phyloP scores from a whole-genome alignment of 1,140 invertebrate species.

The Anoplolepis gracilipes region DNA sequence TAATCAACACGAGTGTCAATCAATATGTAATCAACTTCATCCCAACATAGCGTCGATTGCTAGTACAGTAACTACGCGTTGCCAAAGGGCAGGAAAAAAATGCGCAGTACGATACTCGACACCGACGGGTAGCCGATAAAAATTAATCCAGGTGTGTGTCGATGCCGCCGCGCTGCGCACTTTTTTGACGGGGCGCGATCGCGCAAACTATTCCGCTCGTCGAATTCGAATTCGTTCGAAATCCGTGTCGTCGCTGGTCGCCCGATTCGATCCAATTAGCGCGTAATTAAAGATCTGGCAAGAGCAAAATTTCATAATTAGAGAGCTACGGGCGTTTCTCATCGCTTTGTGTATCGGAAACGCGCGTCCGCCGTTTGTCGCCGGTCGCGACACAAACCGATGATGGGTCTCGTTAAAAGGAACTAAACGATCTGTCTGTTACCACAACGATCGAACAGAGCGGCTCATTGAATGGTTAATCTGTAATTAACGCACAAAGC shows the following conservation, averaged over 20 bases:
- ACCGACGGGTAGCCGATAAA: conserved; percentile 7
- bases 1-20: conserved; percentile 30
- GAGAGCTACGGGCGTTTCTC: conserved; percentile 27
- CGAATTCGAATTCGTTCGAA: not conserved
- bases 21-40: conserved; percentile 1
- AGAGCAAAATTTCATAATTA: conserved; percentile 58
- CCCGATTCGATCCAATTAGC: conserved; percentile 49
- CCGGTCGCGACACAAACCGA: not conserved
- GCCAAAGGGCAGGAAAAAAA: conserved; percentile 9
- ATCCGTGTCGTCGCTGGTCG: conserved; percentile 19
- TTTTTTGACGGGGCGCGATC: not conserved
- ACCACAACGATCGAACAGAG: not conserved
- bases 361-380: not conserved
- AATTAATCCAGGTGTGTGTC: conserved; percentile 21
- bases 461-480: conserved; percentile 20
- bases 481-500: conserved; percentile 20
- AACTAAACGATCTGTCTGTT: not conserved
- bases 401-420: conserved; percentile 32
- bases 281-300: conserved; percentile 52
- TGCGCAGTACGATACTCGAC: conserved; percentile 6
- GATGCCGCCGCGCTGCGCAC: not conserved
- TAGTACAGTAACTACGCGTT: not conserved
- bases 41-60: not conserved
- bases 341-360: conserved; percentile 17
- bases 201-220: not conserved